Base-by-base conservation (phyloP, 1,140 invertebrate species). In the Pseudachorutes palmiensis region DNA sequence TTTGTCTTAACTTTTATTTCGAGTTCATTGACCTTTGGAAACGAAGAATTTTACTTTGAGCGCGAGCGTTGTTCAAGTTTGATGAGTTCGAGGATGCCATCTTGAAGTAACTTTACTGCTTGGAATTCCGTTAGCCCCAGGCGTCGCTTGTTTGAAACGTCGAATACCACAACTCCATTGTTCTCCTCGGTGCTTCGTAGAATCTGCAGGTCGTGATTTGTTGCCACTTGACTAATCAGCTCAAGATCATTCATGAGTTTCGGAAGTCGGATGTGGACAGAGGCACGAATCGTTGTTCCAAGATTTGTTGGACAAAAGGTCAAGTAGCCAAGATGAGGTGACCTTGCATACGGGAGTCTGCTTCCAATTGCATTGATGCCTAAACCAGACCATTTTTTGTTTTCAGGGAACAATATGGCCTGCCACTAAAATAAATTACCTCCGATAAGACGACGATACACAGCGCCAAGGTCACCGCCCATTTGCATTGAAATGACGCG, bases 291-390 rank as follows among this genome's bases (percentile, higher is more conserved):
- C 57, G 95, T 97, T 65, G 96, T 98, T 36, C 96, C 95, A 80
- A 98, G 80, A 81, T 98, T 98, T 77, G 93, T 94, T 58, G 95
- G 95, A 84, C 96, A 98, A 89, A 98, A 98, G 69, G 94, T 98
- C 69, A 98, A 83, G 86, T 93, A 98, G 62, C 96, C 96, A 63
- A 97, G 86, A 74, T 92, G 86, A 75, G 96, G 90, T 75, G 94
- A 84, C 78, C 92, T 90, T 49, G 90, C 92, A 86, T 97, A 97
- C 22, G 90, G 90, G 72, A 94, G 79, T 76, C 90, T 85, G 80
- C 92, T 88, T 79, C 95, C 91, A 75, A 97, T 94, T 72, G 92
- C 88, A 72, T 94, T 94, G 67, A 96, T 91, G 32, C 78, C 77
- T 45, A 30, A 59, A 31, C 22, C 30, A 9, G 12, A 31, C 5